A percentile compares a stretch with the other conserved stretches of the same genome.
phyloP scores from a whole-genome alignment of 2,113 vertebrate genomes.

The Aegithalos caudatus region DNA sequence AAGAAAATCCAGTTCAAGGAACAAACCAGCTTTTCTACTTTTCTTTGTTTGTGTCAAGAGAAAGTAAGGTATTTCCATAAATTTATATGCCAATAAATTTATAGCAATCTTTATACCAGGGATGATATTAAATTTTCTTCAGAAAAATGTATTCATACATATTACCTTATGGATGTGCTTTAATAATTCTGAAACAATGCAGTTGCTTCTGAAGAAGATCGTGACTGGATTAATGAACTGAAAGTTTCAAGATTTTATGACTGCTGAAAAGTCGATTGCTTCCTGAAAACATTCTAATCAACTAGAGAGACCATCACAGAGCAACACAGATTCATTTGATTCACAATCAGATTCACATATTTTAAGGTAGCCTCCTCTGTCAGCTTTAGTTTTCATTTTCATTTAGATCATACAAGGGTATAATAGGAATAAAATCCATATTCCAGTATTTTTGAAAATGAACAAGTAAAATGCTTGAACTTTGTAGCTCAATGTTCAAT shows the following conservation, averaged over 20 bases:
- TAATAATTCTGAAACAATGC: neutral
- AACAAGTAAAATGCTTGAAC: neutral
- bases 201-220: neutral
- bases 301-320: neutral
- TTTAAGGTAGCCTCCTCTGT: neutral
- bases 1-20: neutral
- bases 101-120: neutral
- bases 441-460: neutral
- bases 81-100: neutral
- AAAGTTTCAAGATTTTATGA: neutral
- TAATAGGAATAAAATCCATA: neutral
- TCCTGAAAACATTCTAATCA: neutral
- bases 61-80: neutral
- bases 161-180: neutral
- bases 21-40: neutral
- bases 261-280: neutral
- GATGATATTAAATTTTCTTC: neutral
- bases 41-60: neutral
- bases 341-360: neutral
- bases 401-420: neutral
- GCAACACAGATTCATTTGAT: neutral
- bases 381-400: neutral
- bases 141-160: neutral
- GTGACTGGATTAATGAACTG: neutral
- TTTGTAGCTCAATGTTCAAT: neutral